Base-by-base conservation (phyloP, 1,140 invertebrate genomes). In the Macrosteles quadrilineatus region DNA sequence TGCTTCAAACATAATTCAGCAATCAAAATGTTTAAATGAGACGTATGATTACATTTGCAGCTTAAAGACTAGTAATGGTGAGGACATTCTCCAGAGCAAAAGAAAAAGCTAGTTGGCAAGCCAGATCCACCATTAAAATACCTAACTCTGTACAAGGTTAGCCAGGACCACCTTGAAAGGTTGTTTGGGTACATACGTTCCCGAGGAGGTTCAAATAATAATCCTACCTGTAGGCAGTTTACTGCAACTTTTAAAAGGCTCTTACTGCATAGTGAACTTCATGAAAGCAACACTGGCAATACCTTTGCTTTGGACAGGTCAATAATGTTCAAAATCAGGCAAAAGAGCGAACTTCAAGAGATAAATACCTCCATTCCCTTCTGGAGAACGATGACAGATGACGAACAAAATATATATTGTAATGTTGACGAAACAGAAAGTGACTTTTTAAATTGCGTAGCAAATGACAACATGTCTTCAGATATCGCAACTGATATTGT, bases 141-240 rank as follows among this genome's bases (percentile, higher is more conserved):
- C 29, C 65, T 74, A 21, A 45, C 64, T 0, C 45, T 69, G 3
- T 74, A 74, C 47, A 75, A 74, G 67, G 32, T 75, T 27, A 72
- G 67, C 21, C 74, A 75, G 68, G 74, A 75, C 62, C 68, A 71
- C 30, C 23, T 74, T 0, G 74, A 74, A 59, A 57, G 67, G n/a
- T 67, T 73, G 23, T 75, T 75, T 69, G 68, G 67, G n/a, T 31
- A 45, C 19, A 73, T 74, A n/a, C 36, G 72, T 25, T 55, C 25
- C 11, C 47, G 68, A 27, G 31, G 70, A 1, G 70, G 73, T 4
- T 71, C 50, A 3, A 72, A 72, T 31, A 72, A 73, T 25, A 73
- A 73, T 23, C 71, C 73, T 3, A 69, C 71, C 19, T 47, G 65
- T 40, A 67, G 40, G 25, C 36, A 67, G 29, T 67, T 45, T 50